Evolutionary conservation across 2,797 vertebrate genomes (phyloP), one percentile per base, ranked within the genome.

Genomic region (Petrocephalus sullivani): DNA sequence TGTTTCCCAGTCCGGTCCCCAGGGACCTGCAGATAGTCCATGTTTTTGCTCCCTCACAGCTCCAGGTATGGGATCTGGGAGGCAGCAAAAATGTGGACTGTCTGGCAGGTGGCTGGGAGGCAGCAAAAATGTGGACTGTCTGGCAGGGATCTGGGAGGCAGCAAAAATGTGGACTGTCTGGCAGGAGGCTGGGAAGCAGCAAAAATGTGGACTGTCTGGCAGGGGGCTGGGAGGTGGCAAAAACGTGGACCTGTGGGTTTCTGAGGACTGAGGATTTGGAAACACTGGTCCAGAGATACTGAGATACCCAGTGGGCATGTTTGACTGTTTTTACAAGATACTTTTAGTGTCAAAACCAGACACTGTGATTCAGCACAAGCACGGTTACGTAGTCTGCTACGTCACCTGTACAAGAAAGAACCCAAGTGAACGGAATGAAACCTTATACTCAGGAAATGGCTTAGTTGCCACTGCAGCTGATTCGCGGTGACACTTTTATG

Each of bases 401-500:
- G 14, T 46, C 71, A 83, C 19, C 81, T 14, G 8, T 83, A 53
- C 75, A 19, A 51, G 37, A 41, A 49, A 7, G 41, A 51, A 41
- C 49, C 49, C n/a, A n/a, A 21, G 41, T 83, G 81, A 51, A 83
- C 3, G n/a, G 49, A 46, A 46, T 78, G 71, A 78, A n/a, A n/a
- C 37, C 71, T 78, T n/a, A 46, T 78, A 46, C 16, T 46, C 37
- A 46, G 71, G 37, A 78, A 78, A 46, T 46, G 71, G 37, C 37
- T 46, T 3, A 51, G 81, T 53, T 83, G 49, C 81, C 41, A 49
- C 81, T 4, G n/a, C 19, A n/a, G 46, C 81, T 23, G 41, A 83
- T 83, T 23, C 10, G n/a, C 4, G 49, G 81, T 83, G 81, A 83
- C 81, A 21, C 81, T 89, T 92, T 95, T 93, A 92, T 90, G n/a